phyloP scores from a whole-genome alignment of 2,113 vertebrate species.

The Thryonomys swinderianus region DNA sequence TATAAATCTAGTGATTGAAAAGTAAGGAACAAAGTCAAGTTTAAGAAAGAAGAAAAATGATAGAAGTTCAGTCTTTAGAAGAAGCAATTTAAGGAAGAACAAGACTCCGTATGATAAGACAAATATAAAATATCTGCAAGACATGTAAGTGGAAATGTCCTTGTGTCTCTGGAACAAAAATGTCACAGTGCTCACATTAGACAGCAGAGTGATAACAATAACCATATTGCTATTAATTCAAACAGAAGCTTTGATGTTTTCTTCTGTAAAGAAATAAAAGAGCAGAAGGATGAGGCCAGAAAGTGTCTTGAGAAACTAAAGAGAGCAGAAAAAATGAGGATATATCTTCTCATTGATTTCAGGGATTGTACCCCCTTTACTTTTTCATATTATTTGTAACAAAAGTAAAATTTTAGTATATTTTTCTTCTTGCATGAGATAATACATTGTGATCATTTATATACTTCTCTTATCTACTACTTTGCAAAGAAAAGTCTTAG shows the following conservation, averaged over 20 bases:
- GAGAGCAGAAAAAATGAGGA: neutral
- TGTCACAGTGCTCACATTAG: neutral
- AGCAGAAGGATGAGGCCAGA: neutral
- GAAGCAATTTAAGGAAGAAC: neutral
- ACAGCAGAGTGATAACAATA: neutral
- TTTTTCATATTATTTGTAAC: neutral
- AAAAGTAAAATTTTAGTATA: neutral
- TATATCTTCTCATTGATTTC: neutral
- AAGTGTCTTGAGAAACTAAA: neutral
- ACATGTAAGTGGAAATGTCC: neutral
- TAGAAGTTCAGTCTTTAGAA: neutral
- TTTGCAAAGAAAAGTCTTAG: neutral
- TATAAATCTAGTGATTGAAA: neutral
- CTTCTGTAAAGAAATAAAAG: neutral
- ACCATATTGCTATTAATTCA: neutral
- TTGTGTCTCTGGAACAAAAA: neutral
- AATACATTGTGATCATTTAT: neutral
- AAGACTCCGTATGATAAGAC: neutral
- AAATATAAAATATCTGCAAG: neutral
- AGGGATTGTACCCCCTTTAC: neutral
- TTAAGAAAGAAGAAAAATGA: neutral
- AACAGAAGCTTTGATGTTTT: neutral
- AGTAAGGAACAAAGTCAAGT: neutral
- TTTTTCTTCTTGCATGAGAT: neutral
- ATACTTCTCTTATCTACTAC: neutral